Percentiles rank a stretch among this genome's conserved stretches.
Evolutionary conservation across 2,797 vertebrate species (phyloP).

Genomic region (Amniataba percoides): DNA sequence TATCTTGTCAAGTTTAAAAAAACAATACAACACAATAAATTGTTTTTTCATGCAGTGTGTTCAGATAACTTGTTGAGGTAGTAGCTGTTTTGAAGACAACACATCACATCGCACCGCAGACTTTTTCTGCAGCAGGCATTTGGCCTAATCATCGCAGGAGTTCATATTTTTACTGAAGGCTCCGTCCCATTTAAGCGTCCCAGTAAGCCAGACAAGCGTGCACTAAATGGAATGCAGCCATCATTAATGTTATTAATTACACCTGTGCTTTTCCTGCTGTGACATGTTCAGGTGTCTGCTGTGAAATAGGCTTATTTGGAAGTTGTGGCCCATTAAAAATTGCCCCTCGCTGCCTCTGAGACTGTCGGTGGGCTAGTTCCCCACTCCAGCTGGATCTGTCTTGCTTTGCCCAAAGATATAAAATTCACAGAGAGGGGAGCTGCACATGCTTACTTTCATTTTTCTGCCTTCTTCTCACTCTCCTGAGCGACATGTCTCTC

Average conservation of each 20-base stretch:
- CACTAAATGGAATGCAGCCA: neutral
- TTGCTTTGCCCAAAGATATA: constrained; percentile 35
- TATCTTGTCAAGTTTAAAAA: neutral
- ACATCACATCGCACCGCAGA: neutral
- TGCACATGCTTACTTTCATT: neutral
- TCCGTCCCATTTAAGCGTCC: neutral
- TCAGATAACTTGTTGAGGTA: neutral
- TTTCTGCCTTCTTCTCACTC: constrained; percentile 17
- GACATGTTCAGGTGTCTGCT: neutral
- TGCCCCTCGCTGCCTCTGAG: neutral
- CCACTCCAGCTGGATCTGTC: neutral
- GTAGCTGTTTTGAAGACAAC: too few relatives aligned
- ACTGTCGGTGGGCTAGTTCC: constrained; percentile 1
- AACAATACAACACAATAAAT: neutral
- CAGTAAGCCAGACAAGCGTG: neutral
- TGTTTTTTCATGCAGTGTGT: too few relatives aligned
- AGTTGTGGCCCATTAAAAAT: neutral
- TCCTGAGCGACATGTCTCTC: constrained; percentile 23
- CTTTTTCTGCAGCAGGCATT: neutral
- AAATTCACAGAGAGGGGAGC: constrained; percentile 37
- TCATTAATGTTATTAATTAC: constrained; percentile 6
- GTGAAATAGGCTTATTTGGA: neutral
- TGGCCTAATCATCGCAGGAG: neutral
- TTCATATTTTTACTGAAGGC: neutral
- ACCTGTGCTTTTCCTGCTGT: neutral